Evolutionary conservation across 2,888 invertebrate genomes (phyloP).

Genomic region (Ectobius pallidus): DNA sequence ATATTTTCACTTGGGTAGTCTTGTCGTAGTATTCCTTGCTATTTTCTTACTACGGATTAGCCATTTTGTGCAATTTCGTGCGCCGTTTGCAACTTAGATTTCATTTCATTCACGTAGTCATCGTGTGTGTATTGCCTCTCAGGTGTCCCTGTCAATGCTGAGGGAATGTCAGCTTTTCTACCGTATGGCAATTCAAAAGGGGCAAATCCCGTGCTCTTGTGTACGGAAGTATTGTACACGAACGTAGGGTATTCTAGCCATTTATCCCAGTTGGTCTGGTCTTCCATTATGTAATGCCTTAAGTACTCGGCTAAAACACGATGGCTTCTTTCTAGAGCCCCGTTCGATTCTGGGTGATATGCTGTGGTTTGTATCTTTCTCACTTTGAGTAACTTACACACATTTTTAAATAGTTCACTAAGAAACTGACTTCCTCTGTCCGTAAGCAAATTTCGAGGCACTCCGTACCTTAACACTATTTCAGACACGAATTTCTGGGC

Average conservation of each 20-base stretch:
- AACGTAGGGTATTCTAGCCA: neutral
- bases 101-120: neutral
- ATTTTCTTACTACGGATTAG: too few relatives aligned
- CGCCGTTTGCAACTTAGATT: neutral
- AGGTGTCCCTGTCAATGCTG: neutral
- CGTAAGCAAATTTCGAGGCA: constrained; percentile 44
- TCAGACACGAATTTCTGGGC: constrained; percentile 45
- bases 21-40: neutral
- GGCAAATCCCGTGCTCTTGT: neutral
- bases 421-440: constrained; percentile 49
- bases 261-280: constrained; percentile 10
- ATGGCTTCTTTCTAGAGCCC: constrained; percentile 9
- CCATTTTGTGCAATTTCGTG: neutral
- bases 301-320: constrained; percentile 9
- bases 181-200: constrained; percentile 14
- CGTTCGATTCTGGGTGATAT: constrained; percentile 4
- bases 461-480: constrained; percentile 43
- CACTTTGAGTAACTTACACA: constrained; percentile 26
- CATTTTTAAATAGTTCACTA: constrained; percentile 45
- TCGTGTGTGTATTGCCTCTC: neutral
- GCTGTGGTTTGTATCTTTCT: constrained; percentile 11
- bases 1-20: neutral
- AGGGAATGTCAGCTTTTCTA: neutral
- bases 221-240: constrained; percentile 7
- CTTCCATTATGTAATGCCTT: neutral